Evolutionary conservation across 2,113 vertebrate species (phyloP), one percentile per base, ranked within the genome.

Genomic region (Accipiter virgatus): DNA sequence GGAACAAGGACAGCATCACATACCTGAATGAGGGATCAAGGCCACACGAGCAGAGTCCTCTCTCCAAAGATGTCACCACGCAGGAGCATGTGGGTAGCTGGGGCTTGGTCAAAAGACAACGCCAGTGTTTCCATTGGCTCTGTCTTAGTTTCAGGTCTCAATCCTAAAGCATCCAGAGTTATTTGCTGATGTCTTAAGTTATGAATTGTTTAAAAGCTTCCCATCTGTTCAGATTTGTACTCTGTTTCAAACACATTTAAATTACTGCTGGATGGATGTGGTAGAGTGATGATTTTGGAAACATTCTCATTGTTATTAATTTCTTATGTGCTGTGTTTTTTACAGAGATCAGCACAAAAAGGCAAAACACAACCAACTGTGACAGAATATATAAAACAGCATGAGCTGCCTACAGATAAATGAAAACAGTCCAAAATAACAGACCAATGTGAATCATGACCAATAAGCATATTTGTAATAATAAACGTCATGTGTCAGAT

Each of bases 401-500:
- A 93, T 90, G 74, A 95, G 77, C 93, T 97, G 95, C 91, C 95
- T 91, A 85, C 86, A 93, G 90, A 95, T 67, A 95, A 95, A 93
- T 93, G 70, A 93, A 93, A 93, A 63, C 92, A 83, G 78, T 89
- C 88, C 58, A 82, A 85, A 96, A 71, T 81, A 92, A 95, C 88
- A 94, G 71, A 80, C 86, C 81, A 40, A 80, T 50, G 67, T 95
- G 94, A 97, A 97, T 97, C 95, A 97, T 86, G 86, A 78, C 71
- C 88, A 93, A 27, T 75, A 92, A 96, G 55, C 78, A 45, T 72
- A 95, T 96, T 96, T 93, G 80, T 95, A 91, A 95, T 87, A 95
- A 95, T 95, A 97, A 96, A 89, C 62, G 77, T 96, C 93, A 94
- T 89, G n/a, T 92, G 81, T 96, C 96, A 95, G 80, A 93, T 78